A percentile compares a stretch with the other conserved stretches of the same genome.
Conservation (phyloP, 2,888 invertebrate species). For the Tetrapedia diversipes region DNA sequence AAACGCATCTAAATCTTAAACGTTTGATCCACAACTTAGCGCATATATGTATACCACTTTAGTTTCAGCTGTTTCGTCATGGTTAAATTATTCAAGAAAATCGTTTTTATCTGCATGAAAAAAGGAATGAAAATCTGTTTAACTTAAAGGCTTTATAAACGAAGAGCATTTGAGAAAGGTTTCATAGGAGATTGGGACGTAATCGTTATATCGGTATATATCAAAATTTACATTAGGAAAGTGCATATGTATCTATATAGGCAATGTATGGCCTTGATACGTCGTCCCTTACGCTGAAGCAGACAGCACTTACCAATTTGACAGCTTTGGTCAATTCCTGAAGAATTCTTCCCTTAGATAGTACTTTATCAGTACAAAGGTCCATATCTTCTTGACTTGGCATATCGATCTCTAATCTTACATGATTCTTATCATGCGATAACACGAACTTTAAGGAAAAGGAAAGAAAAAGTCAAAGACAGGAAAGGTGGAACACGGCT, state of each 20-base stretch:
- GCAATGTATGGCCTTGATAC: slow-evolving; percentile 52
- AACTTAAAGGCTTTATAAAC: background rate
- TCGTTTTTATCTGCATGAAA: slow-evolving; percentile 5
- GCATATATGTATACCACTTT: slow-evolving; percentile 29
- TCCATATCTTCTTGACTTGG: slow-evolving; percentile 79
- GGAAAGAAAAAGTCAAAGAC: slow-evolving; percentile 28
- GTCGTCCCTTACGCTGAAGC: slow-evolving; percentile 43
- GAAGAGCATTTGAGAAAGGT: background rate
- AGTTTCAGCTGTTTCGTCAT: slow-evolving; percentile 50
- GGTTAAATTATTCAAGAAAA: slow-evolving; percentile 31
- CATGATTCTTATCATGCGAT: slow-evolving; percentile 66
- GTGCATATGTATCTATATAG: slow-evolving; percentile 30
- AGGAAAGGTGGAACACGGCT: slow-evolving; percentile 30
- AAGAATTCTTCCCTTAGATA: slow-evolving; percentile 80
- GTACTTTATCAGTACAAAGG: slow-evolving; percentile 81
- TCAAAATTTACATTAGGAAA: slow-evolving; percentile 31
- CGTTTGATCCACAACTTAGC: slow-evolving; percentile 10
- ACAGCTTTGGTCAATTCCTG: slow-evolving; percentile 82
- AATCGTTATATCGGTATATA: slow-evolving; percentile 5
- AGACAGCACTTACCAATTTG: slow-evolving; percentile 79
- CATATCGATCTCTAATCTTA: slow-evolving; percentile 72
- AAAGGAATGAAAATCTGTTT: slow-evolving; percentile 2
- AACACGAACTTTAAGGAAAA: slow-evolving; percentile 42
- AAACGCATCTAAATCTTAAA: slow-evolving; percentile 24
- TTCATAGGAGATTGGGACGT: background rate